Evolutionary conservation across 1,140 invertebrate genomes (phyloP).

Genomic region (Penaeus chinensis): DNA sequence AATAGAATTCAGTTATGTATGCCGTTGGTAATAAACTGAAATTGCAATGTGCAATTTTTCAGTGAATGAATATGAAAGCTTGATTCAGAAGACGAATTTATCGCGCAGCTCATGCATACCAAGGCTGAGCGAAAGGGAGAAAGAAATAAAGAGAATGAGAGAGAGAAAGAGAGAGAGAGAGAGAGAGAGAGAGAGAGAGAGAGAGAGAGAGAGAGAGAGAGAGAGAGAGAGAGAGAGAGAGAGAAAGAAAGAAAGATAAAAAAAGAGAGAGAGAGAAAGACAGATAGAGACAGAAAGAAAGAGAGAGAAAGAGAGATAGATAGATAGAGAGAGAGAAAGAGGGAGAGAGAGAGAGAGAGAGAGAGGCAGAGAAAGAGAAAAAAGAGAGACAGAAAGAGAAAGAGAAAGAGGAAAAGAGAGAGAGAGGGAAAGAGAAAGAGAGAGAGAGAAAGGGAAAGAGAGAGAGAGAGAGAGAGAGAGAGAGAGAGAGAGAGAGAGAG

Average conservation of each 20-base stretch:
- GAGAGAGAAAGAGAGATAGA: constrained; percentile 18
- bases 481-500: not conserved
- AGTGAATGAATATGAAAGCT: too few species aligned
- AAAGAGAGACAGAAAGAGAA: not conserved
- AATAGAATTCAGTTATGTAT: too few species aligned
- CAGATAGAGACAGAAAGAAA: not conserved
- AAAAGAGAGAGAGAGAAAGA: not conserved
- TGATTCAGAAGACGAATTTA: too few species aligned
- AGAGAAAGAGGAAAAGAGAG: too few species aligned
- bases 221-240: not conserved
- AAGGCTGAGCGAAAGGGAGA: too few species aligned
- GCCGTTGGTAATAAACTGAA: too few species aligned
- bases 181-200: constrained; percentile 24
- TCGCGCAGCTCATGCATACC: too few species aligned
- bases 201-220: constrained; percentile 28
- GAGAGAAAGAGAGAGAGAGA: constrained; percentile 32
- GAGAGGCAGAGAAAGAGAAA: not conserved
- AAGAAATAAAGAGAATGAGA: not conserved
- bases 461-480: not conserved
- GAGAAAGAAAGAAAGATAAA: not conserved
- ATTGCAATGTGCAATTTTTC: too few species aligned
- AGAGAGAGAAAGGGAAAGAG: not conserved
- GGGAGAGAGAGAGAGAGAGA: not conserved
- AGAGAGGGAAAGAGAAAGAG: not conserved
- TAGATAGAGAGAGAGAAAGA: not conserved